A percentile compares a stretch with the other conserved stretches of the same genome.
Evolutionary conservation across 2,888 invertebrate species (phyloP).

Genomic region (Drosophila anomalata): DNA sequence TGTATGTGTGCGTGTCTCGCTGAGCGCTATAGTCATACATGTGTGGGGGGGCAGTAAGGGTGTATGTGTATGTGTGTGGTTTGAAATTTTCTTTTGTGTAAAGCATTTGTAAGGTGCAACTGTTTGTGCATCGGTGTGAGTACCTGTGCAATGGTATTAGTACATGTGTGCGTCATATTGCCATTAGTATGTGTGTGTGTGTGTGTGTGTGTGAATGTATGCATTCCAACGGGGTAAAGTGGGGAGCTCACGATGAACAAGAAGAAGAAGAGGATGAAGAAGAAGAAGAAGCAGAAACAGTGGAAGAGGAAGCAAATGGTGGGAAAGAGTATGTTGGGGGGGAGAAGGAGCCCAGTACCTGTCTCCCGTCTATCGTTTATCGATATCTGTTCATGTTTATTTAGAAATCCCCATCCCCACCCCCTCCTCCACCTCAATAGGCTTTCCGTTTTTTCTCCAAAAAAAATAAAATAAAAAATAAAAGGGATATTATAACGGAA

Average conservation of each 20-base stretch:
- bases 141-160: conserved; percentile 29
- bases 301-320: not conserved
- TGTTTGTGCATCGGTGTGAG: conserved; percentile 54
- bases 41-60: conserved; percentile 12
- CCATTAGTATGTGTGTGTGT: conserved; percentile 23
- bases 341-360: conserved; percentile 20
- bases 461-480: not conserved
- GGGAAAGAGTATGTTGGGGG: not conserved
- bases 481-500: conserved; percentile 21
- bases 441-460: no score
- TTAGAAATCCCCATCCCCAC: conserved; percentile 17
- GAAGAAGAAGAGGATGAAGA: conserved; percentile 18
- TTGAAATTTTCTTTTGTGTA: conserved; percentile 53
- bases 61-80: conserved; percentile 25
- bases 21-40: conserved; percentile 19
- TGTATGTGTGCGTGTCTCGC: conserved; percentile 28
- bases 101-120: conserved; percentile 75
- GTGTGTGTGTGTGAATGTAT: conserved; percentile 51
- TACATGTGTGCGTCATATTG: conserved; percentile 54
- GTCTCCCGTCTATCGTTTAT: conserved; percentile 48
- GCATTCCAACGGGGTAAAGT: conserved; percentile 77
- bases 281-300: conserved; percentile 21
- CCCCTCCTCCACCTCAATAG: not conserved
- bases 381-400: conserved; percentile 51
- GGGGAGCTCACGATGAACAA: conserved; percentile 24